Conservation (phyloP, 2,797 vertebrate genomes). For the Gadopsis bispinosus region DNA sequence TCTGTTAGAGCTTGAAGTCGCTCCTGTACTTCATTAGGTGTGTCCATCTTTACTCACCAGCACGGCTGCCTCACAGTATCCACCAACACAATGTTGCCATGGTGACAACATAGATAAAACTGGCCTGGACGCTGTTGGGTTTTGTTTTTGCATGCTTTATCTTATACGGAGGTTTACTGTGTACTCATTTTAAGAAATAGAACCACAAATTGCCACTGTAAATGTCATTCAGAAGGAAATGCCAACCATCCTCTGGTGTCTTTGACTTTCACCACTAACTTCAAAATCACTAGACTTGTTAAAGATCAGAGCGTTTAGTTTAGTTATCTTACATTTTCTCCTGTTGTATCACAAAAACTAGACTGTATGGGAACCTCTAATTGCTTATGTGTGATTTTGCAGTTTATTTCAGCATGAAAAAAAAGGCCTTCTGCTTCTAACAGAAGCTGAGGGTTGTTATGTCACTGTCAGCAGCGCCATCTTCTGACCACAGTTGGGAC, state of each 20-base stretch:
- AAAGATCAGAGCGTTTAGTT: not conserved
- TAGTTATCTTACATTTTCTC: not conserved
- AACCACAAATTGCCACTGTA: no score
- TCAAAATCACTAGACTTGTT: not conserved
- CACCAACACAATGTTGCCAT: constrained; percentile 72
- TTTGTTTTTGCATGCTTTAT: not conserved
- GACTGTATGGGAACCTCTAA: not conserved
- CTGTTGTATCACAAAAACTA: not conserved
- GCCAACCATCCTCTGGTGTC: not conserved
- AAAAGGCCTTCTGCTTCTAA: not conserved
- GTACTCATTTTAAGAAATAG: not conserved
- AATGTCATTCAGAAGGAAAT: not conserved
- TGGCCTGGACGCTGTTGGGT: not conserved
- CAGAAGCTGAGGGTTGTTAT: not conserved
- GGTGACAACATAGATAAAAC: constrained; percentile 36
- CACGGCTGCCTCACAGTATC: constrained; percentile 32
- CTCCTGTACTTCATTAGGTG: constrained; percentile 54
- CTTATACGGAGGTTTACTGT: not conserved
- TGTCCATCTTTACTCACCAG: constrained; percentile 73
- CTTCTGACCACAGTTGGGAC: constrained; percentile 17
- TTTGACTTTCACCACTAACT: not conserved
- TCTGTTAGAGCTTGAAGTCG: constrained; percentile 58
- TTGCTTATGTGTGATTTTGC: not conserved
- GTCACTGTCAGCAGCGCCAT: constrained; percentile 33
- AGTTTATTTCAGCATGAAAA: not conserved